Conservation (phyloP, 1,140 invertebrate genomes). For the Trigoniulus corallinus region DNA sequence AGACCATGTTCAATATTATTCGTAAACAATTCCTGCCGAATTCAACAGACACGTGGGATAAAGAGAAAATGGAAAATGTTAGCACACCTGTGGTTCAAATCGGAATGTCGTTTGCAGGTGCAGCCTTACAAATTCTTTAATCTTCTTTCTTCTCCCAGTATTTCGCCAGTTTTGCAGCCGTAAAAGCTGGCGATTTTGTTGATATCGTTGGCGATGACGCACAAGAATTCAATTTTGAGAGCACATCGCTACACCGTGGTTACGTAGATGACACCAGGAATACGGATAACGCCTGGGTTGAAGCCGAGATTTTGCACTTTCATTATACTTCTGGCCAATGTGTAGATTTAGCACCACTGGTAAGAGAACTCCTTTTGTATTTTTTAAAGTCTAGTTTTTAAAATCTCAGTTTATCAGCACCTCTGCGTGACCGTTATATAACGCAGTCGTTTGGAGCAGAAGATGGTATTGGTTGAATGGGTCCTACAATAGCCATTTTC, state of each 20-base stretch:
- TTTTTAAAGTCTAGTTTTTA: background rate
- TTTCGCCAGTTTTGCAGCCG: constrained; percentile 6
- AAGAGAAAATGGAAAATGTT: constrained; percentile 8
- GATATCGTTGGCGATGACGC: constrained; percentile 12
- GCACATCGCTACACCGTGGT: constrained; percentile 13
- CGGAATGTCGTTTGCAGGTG: background rate
- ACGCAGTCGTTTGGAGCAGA: background rate
- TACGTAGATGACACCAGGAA: constrained; percentile 37
- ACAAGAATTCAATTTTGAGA: constrained; percentile 2
- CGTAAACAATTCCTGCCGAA: constrained; percentile 1
- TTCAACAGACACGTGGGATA: background rate
- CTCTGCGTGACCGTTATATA: background rate
- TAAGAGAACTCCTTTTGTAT: background rate
- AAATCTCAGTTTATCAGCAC: background rate
- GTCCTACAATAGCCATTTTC: too few species aligned
- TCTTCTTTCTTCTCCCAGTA: constrained; percentile 7
- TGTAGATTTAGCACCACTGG: background rate
- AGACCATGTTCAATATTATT: constrained; percentile 6
- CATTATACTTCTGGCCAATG: constrained; percentile 23
- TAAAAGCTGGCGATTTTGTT: constrained; percentile 7
- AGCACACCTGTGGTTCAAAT: background rate
- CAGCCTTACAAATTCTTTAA: background rate
- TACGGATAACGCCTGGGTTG: constrained; percentile 39
- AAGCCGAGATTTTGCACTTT: constrained; percentile 32
- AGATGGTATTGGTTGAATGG: too few species aligned